These are phyloP conservation scores for Lepus americanus DNA, from an alignment of 2,113 vertebrate genomes.

Conservation along the genomic window DNA sequence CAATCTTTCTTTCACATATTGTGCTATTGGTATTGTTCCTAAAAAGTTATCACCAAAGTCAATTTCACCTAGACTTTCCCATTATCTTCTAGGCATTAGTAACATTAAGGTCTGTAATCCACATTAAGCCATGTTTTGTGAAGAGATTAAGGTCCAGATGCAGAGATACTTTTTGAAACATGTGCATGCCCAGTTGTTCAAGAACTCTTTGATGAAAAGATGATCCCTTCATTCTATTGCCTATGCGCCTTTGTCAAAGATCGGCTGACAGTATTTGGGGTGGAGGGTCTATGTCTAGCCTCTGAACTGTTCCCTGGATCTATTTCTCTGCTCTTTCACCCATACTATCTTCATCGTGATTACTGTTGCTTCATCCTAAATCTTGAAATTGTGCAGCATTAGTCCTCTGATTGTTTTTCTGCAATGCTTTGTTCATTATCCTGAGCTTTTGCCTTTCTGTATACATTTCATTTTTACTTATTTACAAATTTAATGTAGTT, in stretches of 20 bases:
- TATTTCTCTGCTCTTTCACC: not conserved
- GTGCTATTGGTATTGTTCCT: not conserved
- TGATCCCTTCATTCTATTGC: not conserved
- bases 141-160: not conserved
- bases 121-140: not conserved
- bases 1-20: not conserved
- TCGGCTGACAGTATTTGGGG: not conserved
- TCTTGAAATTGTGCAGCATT: not conserved
- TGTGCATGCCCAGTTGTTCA: not conserved
- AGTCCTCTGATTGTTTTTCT: not conserved
- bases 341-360: not conserved
- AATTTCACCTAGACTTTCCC: too few species aligned
- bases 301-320: not conserved
- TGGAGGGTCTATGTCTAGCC: not conserved
- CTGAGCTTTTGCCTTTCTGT: not conserved
- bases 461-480: not conserved
- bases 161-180: not conserved
- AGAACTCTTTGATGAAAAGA: not conserved
- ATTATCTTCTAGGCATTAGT: too few species aligned
- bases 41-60: too few species aligned
- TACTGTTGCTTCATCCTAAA: not conserved
- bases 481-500: too few species aligned
- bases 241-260: not conserved
- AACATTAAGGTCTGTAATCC: not conserved
- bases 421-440: not conserved